Evolutionary conservation across 1,140 invertebrate species (phyloP).

Genomic region (Brachionus manjavacas): DNA sequence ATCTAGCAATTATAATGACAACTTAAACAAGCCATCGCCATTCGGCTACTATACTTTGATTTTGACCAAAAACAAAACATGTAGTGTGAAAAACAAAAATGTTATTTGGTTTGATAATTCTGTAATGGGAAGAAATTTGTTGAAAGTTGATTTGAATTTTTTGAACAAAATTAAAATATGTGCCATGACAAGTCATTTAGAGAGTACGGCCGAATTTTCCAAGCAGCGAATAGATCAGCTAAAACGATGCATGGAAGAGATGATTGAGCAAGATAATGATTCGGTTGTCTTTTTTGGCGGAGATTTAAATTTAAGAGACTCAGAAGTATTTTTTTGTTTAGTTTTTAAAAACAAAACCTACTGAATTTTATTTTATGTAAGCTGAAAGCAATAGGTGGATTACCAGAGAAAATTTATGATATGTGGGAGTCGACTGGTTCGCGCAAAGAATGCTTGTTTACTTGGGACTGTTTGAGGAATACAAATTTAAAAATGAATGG

Average conservation of each 20-base stretch:
- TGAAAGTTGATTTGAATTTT: constrained; percentile 57
- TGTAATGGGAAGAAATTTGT: constrained; percentile 61
- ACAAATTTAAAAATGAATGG: constrained; percentile 20
- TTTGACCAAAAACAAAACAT: constrained; percentile 57
- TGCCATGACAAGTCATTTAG: constrained; percentile 63
- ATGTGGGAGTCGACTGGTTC: constrained; percentile 62
- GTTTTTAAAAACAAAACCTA: neutral
- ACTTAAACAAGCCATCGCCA: neutral
- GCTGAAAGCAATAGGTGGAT: constrained; percentile 54
- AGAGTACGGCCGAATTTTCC: constrained; percentile 60
- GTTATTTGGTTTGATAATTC: constrained; percentile 58
- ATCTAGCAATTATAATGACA: constrained; percentile 48
- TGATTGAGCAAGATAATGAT: constrained; percentile 49
- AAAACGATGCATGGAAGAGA: constrained; percentile 53
- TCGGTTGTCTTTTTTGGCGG: constrained; percentile 62
- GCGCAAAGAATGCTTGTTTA: constrained; percentile 60
- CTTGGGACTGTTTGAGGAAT: constrained; percentile 60
- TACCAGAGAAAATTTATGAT: constrained; percentile 59
- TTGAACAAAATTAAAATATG: constrained; percentile 57
- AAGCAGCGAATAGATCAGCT: constrained; percentile 59
- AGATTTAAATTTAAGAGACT: constrained; percentile 64
- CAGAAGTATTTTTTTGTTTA: constrained; percentile 57
- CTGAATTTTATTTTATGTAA: constrained; percentile 45
- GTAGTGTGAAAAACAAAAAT: constrained; percentile 55
- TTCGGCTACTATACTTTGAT: constrained; percentile 46